A percentile compares a stretch with the other conserved stretches of the same genome.
Evolutionary conservation across 2,113 vertebrate species (phyloP).

Genomic region (Oophaga pumilio): DNA sequence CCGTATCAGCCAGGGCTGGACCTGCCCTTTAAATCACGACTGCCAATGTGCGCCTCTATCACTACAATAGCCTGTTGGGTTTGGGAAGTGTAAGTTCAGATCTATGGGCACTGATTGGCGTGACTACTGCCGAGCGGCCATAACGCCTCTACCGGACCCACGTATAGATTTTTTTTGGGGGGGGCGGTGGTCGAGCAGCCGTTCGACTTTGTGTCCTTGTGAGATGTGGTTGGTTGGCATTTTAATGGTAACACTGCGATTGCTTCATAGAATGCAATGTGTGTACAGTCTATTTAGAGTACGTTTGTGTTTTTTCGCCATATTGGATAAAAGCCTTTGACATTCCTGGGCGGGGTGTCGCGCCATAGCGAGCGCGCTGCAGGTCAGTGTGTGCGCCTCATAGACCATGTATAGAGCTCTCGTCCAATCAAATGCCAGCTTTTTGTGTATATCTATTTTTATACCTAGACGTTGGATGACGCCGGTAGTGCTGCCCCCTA

Average conservation of each 20-base stretch:
- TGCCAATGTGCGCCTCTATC: not conserved
- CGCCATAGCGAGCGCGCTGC: conserved; percentile 12
- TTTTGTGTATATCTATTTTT: conserved; percentile 43
- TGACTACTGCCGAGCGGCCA: not conserved
- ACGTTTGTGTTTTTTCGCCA: not conserved
- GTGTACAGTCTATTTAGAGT: not conserved
- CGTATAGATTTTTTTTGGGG: not conserved
- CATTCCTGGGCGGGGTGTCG: not conserved
- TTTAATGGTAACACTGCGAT: not conserved
- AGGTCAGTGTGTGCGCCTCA: conserved; percentile 1
- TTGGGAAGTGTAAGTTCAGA: not conserved
- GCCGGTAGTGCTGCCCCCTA: conserved; percentile 9
- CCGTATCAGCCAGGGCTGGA: not conserved
- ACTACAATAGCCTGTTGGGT: not conserved
- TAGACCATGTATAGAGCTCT: not conserved
- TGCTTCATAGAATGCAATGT: not conserved
- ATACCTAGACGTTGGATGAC: not conserved
- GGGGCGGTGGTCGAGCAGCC: not conserved
- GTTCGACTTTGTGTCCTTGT: not conserved
- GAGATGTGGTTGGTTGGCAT: not conserved
- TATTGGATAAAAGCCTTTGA: conserved; percentile 31
- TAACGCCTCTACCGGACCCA: not conserved
- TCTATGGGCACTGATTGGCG: not conserved
- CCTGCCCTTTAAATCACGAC: not conserved
- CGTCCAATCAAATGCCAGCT: conserved; percentile 24